Evolutionary conservation across 2,888 invertebrate species (phyloP).

Genomic region (Lithophane leautieri): DNA sequence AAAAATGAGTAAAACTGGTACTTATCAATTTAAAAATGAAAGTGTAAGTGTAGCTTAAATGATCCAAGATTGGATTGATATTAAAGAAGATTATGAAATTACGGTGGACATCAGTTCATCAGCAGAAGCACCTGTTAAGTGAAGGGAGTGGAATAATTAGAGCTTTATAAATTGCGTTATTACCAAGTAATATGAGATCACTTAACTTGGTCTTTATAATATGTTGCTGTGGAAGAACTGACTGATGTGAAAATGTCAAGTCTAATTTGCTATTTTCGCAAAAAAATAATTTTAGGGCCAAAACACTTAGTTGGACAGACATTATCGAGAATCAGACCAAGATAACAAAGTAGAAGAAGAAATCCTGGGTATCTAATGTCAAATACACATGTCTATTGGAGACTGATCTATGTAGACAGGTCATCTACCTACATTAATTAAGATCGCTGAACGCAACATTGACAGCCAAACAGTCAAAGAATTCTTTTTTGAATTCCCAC

Average conservation of each 20-base stretch:
- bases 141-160: conserved; percentile 30
- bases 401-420: conserved; percentile 56
- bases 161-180: conserved; percentile 39
- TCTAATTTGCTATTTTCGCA: background rate
- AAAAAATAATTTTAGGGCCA: background rate
- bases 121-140: conserved; percentile 50
- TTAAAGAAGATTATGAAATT: conserved; percentile 25
- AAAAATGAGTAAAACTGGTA: background rate
- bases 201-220: conserved; percentile 3
- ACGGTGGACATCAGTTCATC: conserved; percentile 11
- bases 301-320: background rate
- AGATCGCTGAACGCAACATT: conserved; percentile 51
- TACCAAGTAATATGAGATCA: conserved; percentile 8
- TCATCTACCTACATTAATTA: conserved; percentile 60
- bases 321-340: background rate
- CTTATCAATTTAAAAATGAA: background rate
- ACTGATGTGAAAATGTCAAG: background rate
- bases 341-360: conserved; percentile 6
- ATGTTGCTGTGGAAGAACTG: background rate
- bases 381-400: conserved; percentile 27
- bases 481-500: conserved; percentile 41
- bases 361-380: conserved; percentile 23
- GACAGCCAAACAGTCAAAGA: conserved; percentile 43
- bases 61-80: conserved; percentile 25
- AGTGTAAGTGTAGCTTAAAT: background rate